These are phyloP conservation scores for Elephantulus edwardii DNA, from an alignment of 2,113 vertebrate species.

Conservation along the genomic window DNA sequence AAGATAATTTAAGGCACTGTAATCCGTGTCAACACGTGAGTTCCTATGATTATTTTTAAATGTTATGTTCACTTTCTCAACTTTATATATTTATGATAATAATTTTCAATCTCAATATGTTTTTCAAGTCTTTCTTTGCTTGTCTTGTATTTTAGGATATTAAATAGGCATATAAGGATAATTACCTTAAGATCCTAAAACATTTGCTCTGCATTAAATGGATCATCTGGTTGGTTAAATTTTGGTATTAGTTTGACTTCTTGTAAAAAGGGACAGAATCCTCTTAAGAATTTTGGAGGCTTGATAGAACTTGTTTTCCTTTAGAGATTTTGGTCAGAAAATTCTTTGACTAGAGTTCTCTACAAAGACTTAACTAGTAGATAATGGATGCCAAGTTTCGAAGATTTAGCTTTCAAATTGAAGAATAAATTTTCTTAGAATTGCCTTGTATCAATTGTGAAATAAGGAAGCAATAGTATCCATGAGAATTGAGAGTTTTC, in stretches of 20 bases:
- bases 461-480: background rate
- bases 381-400: background rate
- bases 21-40: background rate
- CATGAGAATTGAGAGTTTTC: background rate
- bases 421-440: background rate
- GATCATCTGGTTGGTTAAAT: background rate
- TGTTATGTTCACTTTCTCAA: background rate
- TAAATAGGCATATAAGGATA: background rate
- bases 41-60: background rate
- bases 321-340: background rate
- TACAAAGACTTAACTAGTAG: background rate
- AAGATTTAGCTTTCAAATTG: background rate
- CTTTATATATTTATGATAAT: background rate
- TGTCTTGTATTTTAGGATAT: background rate
- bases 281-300: background rate
- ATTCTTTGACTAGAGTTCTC: background rate
- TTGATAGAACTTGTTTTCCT: background rate
- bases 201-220: background rate
- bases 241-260: background rate
- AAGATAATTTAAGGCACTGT: background rate
- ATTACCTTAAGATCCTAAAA: background rate
- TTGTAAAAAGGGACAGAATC: background rate
- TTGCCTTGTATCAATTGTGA: background rate
- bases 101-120: background rate
- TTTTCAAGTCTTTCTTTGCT: background rate